Evolutionary conservation across 2,113 vertebrate genomes (phyloP).

Genomic region (Illadopsis cleaveri): DNA sequence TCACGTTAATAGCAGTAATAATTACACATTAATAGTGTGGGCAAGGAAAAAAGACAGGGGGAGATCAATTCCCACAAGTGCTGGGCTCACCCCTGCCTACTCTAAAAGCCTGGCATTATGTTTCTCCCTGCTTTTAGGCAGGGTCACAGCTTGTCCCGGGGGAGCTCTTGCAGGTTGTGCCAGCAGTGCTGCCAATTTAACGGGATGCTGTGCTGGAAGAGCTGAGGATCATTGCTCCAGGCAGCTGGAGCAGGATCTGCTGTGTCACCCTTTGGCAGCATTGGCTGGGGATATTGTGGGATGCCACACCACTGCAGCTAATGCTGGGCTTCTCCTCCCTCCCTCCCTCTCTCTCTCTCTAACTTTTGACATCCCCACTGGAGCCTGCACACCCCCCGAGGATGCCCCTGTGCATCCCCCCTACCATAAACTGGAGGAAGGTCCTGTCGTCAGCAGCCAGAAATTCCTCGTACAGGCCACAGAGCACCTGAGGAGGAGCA

Average conservation of each 20-base stretch:
- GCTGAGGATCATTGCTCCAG: not conserved
- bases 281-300: fast-evolving
- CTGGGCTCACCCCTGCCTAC: not conserved
- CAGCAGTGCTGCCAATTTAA: not conserved
- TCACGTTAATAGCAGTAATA: not conserved
- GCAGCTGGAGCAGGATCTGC: not conserved
- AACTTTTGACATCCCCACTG: not conserved
- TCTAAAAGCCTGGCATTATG: not conserved
- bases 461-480: conserved; percentile 65
- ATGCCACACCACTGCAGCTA: not conserved
- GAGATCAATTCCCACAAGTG: not conserved
- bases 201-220: not conserved
- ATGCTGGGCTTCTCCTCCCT: not conserved
- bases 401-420: not conserved
- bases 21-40: not conserved
- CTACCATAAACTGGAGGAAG: conserved; percentile 73
- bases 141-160: not conserved
- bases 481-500: conserved; percentile 66
- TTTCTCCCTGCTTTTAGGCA: not conserved
- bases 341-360: not conserved
- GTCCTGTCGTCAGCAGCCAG: conserved; percentile 67
- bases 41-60: not conserved
- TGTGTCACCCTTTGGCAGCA: not conserved
- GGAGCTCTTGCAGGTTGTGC: not conserved
- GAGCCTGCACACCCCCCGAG: fast-evolving